Base-by-base conservation (phyloP, 2,888 invertebrate species). In the Epirrita christyi region DNA sequence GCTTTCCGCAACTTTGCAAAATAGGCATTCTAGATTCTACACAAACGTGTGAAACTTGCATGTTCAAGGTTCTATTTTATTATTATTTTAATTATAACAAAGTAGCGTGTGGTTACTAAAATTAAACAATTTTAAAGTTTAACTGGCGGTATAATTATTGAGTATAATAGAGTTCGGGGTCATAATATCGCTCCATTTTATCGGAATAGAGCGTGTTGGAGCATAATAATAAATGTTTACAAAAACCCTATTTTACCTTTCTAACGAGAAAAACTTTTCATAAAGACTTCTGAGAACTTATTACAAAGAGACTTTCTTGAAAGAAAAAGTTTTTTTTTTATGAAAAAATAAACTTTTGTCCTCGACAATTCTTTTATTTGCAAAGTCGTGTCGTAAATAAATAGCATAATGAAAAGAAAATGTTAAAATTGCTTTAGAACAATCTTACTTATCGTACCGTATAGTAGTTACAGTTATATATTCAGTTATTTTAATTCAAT, bases 201-300 rank as follows among this genome's bases (percentile, higher is more conserved):
- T 67, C 67, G 58, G 53, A n/a, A n/a, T n/a, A n/a, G n/a, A 63
- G 63, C 67, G 66, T 71, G 68, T 64, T 59, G 11, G 42, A 60
- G 55, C 49, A 58, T 64, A 65, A 21, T n/a, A n/a, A 67, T 68
- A 68, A 71, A 65, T 61, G 59, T 53, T 61, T 57, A n/a, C 53
- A 58, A 59, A 54, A 53, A 53, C 40, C 50, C 59, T 51, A 49
- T 61, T 58, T 44, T 61, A 61, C 47, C 55, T 58, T 66, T 56
- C 55, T 61, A 68, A 68, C 51, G 44, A 63, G 63, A 63, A 65
- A 63, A 66, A 41, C 44, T 66, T 52, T 48, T 48, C 48, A 61
- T 56, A 50, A 62, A 63, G 48, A 55, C 53, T 59, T 48, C 38
- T 37, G 46, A 34, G 8, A 55, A 62, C 15, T 57, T 55, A 48